Evolutionary conservation across 2,797 vertebrate genomes (phyloP).

Genomic region (Nannoperca obscura): DNA sequence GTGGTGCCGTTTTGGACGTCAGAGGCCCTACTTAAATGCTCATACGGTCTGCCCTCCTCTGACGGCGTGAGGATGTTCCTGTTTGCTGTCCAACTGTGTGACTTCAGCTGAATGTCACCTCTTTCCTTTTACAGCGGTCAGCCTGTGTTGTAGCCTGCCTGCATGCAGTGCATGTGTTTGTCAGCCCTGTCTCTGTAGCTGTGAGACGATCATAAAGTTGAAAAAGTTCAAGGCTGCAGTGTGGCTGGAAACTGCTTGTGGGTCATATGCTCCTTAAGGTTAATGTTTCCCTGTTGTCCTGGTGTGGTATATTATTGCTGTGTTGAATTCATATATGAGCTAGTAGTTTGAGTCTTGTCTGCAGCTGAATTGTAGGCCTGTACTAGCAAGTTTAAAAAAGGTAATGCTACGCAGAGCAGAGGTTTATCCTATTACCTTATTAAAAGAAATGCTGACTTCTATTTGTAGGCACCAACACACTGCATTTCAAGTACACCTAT

Average conservation of each 20-base stretch:
- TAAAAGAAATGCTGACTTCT: slow-evolving; percentile 36
- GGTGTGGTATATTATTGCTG: background rate
- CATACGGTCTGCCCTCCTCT: background rate
- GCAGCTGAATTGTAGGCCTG: background rate
- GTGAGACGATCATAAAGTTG: background rate
- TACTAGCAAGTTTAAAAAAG: background rate
- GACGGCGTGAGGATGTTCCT: background rate
- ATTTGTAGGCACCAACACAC: too few relatives aligned
- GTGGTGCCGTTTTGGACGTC: background rate
- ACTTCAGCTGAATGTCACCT: slow-evolving; percentile 14
- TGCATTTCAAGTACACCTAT: too few relatives aligned
- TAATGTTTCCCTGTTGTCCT: background rate
- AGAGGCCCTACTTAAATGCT: background rate
- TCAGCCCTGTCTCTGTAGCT: background rate
- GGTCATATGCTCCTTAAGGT: background rate
- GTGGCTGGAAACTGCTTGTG: background rate
- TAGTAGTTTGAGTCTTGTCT: background rate
- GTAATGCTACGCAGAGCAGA: background rate
- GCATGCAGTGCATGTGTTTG: background rate
- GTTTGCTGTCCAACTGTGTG: slow-evolving; percentile 5
- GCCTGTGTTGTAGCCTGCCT: background rate
- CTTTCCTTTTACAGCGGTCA: background rate
- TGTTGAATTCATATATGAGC: background rate
- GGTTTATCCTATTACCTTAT: slow-evolving; percentile 35
- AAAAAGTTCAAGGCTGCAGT: background rate